Evolutionary conservation across 2,888 invertebrate genomes (phyloP).

Genomic region (Dendrolimus houi): DNA sequence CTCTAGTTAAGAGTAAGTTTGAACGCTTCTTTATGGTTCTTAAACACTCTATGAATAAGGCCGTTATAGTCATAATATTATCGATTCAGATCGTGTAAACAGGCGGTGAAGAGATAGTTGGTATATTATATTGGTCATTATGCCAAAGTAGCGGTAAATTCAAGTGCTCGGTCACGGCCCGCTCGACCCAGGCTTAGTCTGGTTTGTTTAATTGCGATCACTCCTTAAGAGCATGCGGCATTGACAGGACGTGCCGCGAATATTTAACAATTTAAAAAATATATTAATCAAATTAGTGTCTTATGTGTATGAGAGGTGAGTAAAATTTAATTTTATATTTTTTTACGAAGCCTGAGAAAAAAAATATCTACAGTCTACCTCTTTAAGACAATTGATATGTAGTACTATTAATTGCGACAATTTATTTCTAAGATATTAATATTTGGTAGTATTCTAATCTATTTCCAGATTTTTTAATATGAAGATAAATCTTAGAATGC

Average conservation of each 20-base stretch:
- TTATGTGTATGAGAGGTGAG: constrained; percentile 1
- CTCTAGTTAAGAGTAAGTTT: too few relatives aligned
- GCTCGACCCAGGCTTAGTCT: constrained; percentile 17
- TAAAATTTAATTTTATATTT: background rate
- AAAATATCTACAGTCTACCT: too few relatives aligned
- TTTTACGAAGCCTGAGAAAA: too few relatives aligned
- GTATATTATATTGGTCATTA: constrained; percentile 39
- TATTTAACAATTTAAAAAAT: constrained; percentile 4
- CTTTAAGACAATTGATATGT: too few relatives aligned
- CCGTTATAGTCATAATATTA: too few relatives aligned
- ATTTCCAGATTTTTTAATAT: too few relatives aligned
- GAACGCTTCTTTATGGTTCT: too few relatives aligned
- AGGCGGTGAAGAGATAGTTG: constrained; percentile 16
- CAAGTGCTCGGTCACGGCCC: constrained; percentile 56
- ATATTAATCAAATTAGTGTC: background rate
- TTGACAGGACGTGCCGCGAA: constrained; percentile 21
- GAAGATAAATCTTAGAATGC: too few relatives aligned
- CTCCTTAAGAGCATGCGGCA: constrained; percentile 29
- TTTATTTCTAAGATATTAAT: too few relatives aligned
- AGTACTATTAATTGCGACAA: too few relatives aligned
- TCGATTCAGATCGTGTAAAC: constrained; percentile 4
- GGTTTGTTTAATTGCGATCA: constrained; percentile 30
- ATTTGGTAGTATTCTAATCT: too few relatives aligned
- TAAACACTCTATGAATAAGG: too few relatives aligned
- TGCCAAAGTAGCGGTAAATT: constrained; percentile 58